Base-by-base conservation (phyloP, 1,140 invertebrate genomes). In the Pentalonia nigronervosa region DNA sequence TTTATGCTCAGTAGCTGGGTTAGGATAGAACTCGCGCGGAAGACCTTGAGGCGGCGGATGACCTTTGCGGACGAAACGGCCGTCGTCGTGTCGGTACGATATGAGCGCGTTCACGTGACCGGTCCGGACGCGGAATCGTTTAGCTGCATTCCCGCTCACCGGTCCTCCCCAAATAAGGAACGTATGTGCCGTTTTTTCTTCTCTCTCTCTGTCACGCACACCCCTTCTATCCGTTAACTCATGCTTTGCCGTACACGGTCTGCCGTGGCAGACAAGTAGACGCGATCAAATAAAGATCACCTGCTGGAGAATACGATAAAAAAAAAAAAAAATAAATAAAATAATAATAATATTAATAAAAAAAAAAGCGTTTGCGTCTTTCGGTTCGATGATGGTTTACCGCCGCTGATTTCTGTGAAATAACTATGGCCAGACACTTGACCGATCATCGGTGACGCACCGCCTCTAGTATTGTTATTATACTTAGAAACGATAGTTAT, bases 111-210 rank as follows among this genome's bases (percentile, higher is more conserved):
- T 20, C 17, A 83, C 76, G 91, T 92, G 91, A 81, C 91, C 67
- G 76, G 90, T 84, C 76, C 47, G 76, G 21, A 81, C 47, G 91
- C 45, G 91, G 76, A 83, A 92, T 92, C 91, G 76, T 84, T 92
- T 83, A 84, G 76, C 91, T 48, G 76, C 91, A 92, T 92, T 92
- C 91, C 48, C 91, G 91, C 47, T 34, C 47, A 53, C 67, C 67
- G 67, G 90, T 91, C 45, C 90, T 83, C 76, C 91, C 91, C 91
- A 84, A 92, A 84, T 92, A 92, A 45, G 91, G 91, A 92, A 36
- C 9, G 50, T 90, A 25, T 30, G 25, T 30, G 30, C 60, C 45
- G 83, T 36, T 83, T 83, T 7, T 83, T 83, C 81, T 30, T 23
- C 50, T 20, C 20, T 53, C 34, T n/a, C 21, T 84, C 7, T 36